Evolutionary conservation across 2,888 invertebrate species (phyloP), one percentile per base, ranked within the genome.

Genomic region (Charanyca ferruginea): DNA sequence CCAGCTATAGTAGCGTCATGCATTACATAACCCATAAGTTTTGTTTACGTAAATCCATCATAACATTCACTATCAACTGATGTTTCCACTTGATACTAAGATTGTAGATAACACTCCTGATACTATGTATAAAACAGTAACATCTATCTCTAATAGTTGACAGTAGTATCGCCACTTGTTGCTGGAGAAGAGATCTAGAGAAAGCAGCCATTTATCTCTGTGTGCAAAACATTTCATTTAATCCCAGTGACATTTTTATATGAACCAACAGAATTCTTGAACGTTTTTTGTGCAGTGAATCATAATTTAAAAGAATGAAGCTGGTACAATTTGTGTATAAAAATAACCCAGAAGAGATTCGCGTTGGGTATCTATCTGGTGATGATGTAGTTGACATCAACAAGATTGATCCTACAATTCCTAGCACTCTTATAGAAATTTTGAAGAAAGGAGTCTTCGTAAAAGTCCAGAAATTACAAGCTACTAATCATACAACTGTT

Each of bases 341-440:
- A 62, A 77, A 96, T 80, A 94, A 94, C 48, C 96, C 96, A 4
- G 94, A 96, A 0, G 95, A 82, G 45, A 81, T 83, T 3, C 81
- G 96, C 28, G 91, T 97, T 41, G 98, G 97, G 2, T 96, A 96
- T 57, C 93, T 97, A 38, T 91, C 96, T 13, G 93, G 95, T 35
- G 94, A 96, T 57, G 96, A 96, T 20, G 96, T 96, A 1, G 96
- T 96, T 2, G 97, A 97, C 69, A 96, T 98, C 72, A 96, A 97
- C 58, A 97, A 97, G 77, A 91, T 97, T 8, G 92, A 93, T 16
- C 80, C 85, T 1, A 83, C 86, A 54, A 84, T 93, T 4, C 89
- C 94, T 4, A 83, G 73, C 0, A 92, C 92, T 47, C 89, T 96
- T 79, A 85, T 94, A 35, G 86, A 88, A 8, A 92, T 96, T n/a